phyloP scores from a whole-genome alignment of 2,888 invertebrate species.

The Drosophila lutescens region DNA sequence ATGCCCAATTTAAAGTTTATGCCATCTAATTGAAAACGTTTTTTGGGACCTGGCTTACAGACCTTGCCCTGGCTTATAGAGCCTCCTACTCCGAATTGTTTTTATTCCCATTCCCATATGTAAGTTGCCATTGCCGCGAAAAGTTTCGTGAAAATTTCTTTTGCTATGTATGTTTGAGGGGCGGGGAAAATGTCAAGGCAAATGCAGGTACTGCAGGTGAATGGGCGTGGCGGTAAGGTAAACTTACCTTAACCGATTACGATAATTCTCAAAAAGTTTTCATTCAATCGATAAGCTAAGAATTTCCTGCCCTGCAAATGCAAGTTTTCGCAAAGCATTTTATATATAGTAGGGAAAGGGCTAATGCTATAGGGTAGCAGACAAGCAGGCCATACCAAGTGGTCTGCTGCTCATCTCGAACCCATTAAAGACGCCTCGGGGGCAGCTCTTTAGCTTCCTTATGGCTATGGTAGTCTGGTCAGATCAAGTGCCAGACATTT shows the following conservation, averaged over 20 bases:
- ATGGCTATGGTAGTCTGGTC: conserved; percentile 31
- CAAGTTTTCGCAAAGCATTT: conserved; percentile 6
- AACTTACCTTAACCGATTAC: conserved; percentile 30
- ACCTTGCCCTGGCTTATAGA: conserved; percentile 17
- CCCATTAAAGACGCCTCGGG: conserved; percentile 52
- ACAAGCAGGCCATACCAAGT: conserved; percentile 20
- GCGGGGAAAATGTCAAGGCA: conserved; percentile 45
- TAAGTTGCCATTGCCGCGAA: conserved; percentile 19
- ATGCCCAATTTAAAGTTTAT: conserved; percentile 47
- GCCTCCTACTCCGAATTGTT: conserved; percentile 9
- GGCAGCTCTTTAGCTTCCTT: conserved; percentile 33
- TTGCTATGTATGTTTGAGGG: neutral
- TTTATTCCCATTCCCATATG: conserved; percentile 2
- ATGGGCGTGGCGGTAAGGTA: conserved; percentile 6
- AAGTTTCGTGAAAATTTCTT: conserved; percentile 29
- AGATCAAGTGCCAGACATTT: conserved; percentile 50
- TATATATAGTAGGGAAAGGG: neutral
- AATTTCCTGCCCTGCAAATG: conserved; percentile 4
- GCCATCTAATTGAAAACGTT: conserved; percentile 33
- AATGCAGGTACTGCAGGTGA: conserved; percentile 33
- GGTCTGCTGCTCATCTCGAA: conserved; percentile 33
- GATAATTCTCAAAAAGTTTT: conserved; percentile 27
- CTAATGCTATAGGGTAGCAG: neutral
- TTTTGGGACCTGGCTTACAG: conserved; percentile 20
- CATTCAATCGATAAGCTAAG: conserved; percentile 21